phyloP scores from a whole-genome alignment of 2,888 invertebrate genomes.

The Torymus aiolomorphi region DNA sequence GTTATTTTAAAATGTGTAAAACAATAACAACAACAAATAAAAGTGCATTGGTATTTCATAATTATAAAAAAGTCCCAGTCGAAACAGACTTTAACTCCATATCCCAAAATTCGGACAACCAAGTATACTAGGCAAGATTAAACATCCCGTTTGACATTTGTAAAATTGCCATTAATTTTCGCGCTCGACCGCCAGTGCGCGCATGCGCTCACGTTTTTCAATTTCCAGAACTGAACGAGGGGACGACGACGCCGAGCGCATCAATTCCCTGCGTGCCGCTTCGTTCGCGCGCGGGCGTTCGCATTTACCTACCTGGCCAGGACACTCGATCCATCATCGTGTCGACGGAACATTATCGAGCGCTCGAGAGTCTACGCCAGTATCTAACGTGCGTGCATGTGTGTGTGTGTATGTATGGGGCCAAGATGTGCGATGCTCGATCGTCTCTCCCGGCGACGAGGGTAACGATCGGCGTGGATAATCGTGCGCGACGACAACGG shows the following conservation, averaged over 20 bases:
- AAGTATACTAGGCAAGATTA: neutral
- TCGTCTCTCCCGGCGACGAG: neutral
- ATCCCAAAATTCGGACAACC: no score
- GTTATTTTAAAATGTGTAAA: no score
- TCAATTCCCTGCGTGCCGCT: neutral
- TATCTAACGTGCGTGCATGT: neutral
- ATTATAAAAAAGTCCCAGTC: no score
- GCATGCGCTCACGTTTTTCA: constrained; percentile 4
- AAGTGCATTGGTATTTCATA: no score
- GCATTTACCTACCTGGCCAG: constrained; percentile 64
- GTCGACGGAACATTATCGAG: constrained; percentile 70
- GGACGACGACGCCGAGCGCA: neutral
- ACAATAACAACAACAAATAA: no score
- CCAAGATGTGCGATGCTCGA: neutral
- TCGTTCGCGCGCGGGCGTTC: constrained; percentile 56
- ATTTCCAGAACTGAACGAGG: neutral
- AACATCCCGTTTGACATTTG: constrained; percentile 1
- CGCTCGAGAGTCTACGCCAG: neutral
- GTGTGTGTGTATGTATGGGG: neutral
- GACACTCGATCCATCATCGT: constrained; percentile 72
- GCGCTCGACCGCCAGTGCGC: no score
- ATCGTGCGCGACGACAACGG: neutral
- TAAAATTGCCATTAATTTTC: constrained; percentile 9
- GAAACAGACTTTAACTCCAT: no score
- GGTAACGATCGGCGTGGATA: constrained; percentile 24